These are phyloP conservation scores for Limulus polyphemus DNA, from an alignment of 2,888 invertebrate genomes.

Conservation along the genomic window DNA sequence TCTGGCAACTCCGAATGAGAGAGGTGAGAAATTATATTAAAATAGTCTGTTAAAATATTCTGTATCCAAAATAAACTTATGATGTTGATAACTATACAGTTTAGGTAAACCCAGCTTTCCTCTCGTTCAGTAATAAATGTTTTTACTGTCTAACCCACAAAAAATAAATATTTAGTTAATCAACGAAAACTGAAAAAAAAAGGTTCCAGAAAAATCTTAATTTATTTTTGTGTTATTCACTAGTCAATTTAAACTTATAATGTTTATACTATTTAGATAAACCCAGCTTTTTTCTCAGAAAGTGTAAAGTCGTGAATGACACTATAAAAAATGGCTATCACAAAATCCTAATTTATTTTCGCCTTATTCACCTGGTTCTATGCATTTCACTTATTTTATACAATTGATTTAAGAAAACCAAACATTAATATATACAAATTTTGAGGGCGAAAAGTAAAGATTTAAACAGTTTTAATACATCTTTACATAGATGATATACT, in stretches of 20 bases:
- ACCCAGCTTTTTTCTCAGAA: not conserved
- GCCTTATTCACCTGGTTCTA: not conserved
- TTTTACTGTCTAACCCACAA: too few relatives aligned
- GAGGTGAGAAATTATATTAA: slow-evolving; percentile 38
- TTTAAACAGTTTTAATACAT: too few relatives aligned
- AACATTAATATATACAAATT: too few relatives aligned
- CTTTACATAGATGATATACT: too few relatives aligned
- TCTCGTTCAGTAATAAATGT: too few relatives aligned
- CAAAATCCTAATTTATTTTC: too few relatives aligned
- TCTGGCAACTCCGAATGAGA: slow-evolving; percentile 61
- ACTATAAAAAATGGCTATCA: not conserved
- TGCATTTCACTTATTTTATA: not conserved
- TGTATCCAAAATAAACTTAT: not conserved
- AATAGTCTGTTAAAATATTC: not conserved
- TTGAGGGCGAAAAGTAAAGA: too few relatives aligned
- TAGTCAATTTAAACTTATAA: not conserved
- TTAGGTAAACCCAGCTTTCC: not conserved
- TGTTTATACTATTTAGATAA: not conserved
- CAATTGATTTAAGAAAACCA: too few relatives aligned
- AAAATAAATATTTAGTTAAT: too few relatives aligned
- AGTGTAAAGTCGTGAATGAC: not conserved
- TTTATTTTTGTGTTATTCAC: too few relatives aligned
- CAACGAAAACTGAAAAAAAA: too few relatives aligned
- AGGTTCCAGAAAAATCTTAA: too few relatives aligned
- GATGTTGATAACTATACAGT: not conserved